Conservation (phyloP, 2,797 vertebrate genomes). For the Eutrigla gurnardus region DNA sequence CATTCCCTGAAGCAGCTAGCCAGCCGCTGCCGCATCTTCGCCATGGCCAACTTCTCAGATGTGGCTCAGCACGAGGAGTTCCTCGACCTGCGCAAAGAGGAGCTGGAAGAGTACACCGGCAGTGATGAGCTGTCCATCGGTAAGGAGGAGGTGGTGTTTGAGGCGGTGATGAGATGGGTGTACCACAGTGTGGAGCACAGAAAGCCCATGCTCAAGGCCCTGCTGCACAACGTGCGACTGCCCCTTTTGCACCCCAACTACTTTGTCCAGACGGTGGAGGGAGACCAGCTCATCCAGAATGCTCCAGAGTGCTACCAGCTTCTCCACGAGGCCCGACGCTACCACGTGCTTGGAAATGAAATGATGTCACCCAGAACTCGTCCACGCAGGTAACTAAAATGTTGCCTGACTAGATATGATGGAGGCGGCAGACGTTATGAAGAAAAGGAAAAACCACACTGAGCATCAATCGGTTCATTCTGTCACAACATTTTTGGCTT, state of each 20-base stretch:
- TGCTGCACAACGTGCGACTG: conserved; percentile 94
- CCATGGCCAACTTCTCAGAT: conserved; percentile 92
- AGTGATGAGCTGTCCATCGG: conserved; percentile 93
- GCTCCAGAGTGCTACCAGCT: conserved; percentile 97
- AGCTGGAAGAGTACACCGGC: conserved; percentile 93
- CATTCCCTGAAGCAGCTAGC: conserved; percentile 95
- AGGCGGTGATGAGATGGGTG: conserved; percentile 98
- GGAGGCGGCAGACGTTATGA: conserved; percentile 5
- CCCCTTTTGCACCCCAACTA: conserved; percentile 97
- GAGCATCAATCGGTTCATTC: not conserved
- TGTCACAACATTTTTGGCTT: not conserved
- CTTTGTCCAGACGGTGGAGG: conserved; percentile 98
- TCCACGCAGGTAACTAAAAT: conserved; percentile 91
- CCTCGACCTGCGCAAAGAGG: conserved; percentile 91
- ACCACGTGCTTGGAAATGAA: conserved; percentile 98
- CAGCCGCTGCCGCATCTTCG: conserved; percentile 91
- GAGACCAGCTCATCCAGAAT: conserved; percentile 96
- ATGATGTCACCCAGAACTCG: conserved; percentile 98
- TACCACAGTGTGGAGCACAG: conserved; percentile 90
- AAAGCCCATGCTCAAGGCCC: conserved; percentile 89
- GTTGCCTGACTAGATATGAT: conserved; percentile 5
- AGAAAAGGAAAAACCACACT: not conserved
- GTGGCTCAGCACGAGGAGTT: conserved; percentile 97
- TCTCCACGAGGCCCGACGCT: conserved; percentile 95
- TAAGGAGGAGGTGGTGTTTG: conserved; percentile 96